Base-by-base conservation (phyloP, 2,888 invertebrate species). In the Didymodactylos carnosus region DNA sequence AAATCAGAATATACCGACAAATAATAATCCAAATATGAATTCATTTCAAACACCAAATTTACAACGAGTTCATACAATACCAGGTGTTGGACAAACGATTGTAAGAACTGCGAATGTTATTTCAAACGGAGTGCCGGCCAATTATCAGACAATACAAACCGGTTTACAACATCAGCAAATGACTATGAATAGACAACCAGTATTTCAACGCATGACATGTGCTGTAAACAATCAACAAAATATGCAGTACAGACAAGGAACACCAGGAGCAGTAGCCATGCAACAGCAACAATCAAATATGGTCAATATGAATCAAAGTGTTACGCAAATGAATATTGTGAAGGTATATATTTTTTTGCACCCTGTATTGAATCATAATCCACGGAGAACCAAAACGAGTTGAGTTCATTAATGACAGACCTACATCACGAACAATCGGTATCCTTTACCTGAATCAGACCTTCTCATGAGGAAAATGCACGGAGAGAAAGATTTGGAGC, bases 281-380 rank as follows among this genome's bases (percentile, higher is more conserved):
- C 62, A 35, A 35, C 35, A 62, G 10, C 29, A 62, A 35, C 16
- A 16, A 35, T 13, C 62, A 0, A n/a, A 35, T 10, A 62, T 62
- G 62, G 62, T 62, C 35, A 16, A 19, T 10, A 62, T 62, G 62
- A 62, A 62, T 35, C 62, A 62, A 62, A 62, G 35, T 35, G 62
- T 62, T n/a, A 62, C 62, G n/a, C 62, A 62, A 62, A 62, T 62
- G 62, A 62, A n/a, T 35, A 62, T 62, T 62, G 62, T 62, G 29
- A 62, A 62, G 35, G n/a, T 35, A 62, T 35, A n/a, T n/a, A n/a
- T n/a, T n/a, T n/a, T n/a, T n/a, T n/a, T n/a, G n/a, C n/a, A n/a
- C n/a, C n/a, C n/a, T n/a, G n/a, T n/a, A n/a, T n/a, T n/a, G n/a
- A n/a, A n/a, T n/a, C n/a, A n/a, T n/a, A n/a, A n/a, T n/a, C n/a